Base-by-base conservation (phyloP, 1,140 invertebrate genomes). In the Amphibalanus amphitrite region DNA sequence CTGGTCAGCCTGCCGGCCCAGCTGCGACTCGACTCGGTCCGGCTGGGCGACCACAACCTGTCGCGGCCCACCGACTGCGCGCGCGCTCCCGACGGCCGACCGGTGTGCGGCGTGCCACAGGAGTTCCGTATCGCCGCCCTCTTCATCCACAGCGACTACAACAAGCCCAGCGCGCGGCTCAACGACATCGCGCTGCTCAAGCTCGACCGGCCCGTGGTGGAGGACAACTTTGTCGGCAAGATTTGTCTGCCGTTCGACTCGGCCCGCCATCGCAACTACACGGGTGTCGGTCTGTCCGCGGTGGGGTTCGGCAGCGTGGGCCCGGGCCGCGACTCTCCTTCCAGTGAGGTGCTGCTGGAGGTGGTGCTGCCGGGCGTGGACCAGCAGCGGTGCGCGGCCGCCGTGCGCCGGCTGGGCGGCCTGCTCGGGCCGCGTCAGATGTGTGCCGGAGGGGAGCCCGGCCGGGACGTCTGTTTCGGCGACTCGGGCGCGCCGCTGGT, bases 401-500 rank as follows among this genome's bases (percentile, higher is more conserved):
- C 20, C 20, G 23, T 59, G 10, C 47, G 47, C 10, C 47, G 47
- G 13, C 47, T 59, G 47, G 47, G 47, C 47, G 47, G 47, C 47
- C 1, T 23, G 6, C 47, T 59, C 47, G 47, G 47, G 6, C 47
- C 47, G 13, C 3, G 25, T 23, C 76, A 80, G 74, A 28, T 79
- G 74, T 1, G 78, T 77, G 75, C 74, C 13, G 47, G 77, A 29
- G 76, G 76, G 13, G 76, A 81, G 23, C 75, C 78, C 0, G 83
- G 83, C 4, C 78, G 84, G 73, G 87, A 89, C 72, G 83, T 85
- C 1, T 88, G 86, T 74, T 78, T 81, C 33, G 89, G 89, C 3
- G 90, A 91, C 74, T 90, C 88, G 0, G 90, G 90, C 13, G 87
- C 87, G 4, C 87, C 87, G 0, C 79, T 89, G 0, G 88, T 90